These are phyloP conservation scores for Cydia splendana DNA, from an alignment of 1,140 invertebrate genomes.

Conservation along the genomic window DNA sequence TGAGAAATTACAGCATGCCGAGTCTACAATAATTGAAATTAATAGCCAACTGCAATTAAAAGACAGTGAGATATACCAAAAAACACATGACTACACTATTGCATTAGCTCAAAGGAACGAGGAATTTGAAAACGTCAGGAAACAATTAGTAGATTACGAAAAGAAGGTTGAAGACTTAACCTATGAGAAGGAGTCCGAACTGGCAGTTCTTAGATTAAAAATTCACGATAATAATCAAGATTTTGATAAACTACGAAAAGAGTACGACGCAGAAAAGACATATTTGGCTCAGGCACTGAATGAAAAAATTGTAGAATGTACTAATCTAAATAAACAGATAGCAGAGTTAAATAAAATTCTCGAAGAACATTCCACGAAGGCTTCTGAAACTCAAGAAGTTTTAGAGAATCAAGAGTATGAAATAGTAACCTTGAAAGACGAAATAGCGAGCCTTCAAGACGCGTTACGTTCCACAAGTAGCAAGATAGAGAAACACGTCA, in stretches of 20 bases:
- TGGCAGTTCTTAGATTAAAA: conserved; percentile 71
- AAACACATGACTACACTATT: conserved; percentile 63
- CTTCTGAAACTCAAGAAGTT: conserved; percentile 78
- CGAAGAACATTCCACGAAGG: conserved; percentile 78
- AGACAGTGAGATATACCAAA: conserved; percentile 72
- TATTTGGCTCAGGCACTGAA: conserved; percentile 65
- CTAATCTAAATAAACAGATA: conserved; percentile 74
- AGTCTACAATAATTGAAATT: conserved; percentile 55
- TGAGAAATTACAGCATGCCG: conserved; percentile 41
- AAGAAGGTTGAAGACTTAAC: conserved; percentile 72
- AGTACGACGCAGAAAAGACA: conserved; percentile 61
- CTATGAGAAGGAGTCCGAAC: conserved; percentile 79
- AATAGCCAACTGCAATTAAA: conserved; percentile 61
- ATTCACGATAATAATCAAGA: conserved; percentile 66
- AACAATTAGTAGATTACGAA: conserved; percentile 72
- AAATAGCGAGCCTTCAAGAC: conserved; percentile 67
- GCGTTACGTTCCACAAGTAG: conserved; percentile 80
- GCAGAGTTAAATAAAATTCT: conserved; percentile 78
- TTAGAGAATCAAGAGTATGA: conserved; percentile 85
- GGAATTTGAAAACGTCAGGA: conserved; percentile 72
- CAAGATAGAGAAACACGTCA: conserved; percentile 80
- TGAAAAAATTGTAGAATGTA: conserved; percentile 76
- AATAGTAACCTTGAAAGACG: conserved; percentile 83
- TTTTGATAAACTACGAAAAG: conserved; percentile 55
- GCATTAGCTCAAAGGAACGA: conserved; percentile 64